A percentile compares a stretch with the other conserved stretches of the same genome.
These are phyloP conservation scores for Artibeus jamaicensis DNA, from an alignment of 2,797 vertebrate species.

Conservation along the genomic window DNA sequence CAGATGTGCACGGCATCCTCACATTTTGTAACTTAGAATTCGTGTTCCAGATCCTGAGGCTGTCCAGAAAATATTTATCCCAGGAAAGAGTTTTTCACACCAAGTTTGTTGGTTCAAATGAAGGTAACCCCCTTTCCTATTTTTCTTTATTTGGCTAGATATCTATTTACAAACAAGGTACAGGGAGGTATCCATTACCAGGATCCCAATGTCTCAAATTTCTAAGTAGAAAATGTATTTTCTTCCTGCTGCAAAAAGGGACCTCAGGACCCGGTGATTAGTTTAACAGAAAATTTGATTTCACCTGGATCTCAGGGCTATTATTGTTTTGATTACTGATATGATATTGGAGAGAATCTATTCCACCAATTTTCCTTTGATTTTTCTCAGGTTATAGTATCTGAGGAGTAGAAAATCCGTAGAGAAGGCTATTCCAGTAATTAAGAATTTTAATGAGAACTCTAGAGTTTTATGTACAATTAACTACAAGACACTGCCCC, in stretches of 20 bases:
- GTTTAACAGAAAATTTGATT: background rate
- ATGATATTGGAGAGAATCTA: background rate
- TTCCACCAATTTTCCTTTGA: background rate
- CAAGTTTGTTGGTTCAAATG: conserved; percentile 1
- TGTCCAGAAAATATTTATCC: background rate
- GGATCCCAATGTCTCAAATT: background rate
- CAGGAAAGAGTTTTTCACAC: background rate
- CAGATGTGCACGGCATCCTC: background rate
- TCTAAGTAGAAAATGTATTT: background rate
- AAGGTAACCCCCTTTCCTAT: background rate
- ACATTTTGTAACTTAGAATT: background rate
- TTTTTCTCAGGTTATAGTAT: background rate
- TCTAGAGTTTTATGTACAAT: background rate
- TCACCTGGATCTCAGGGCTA: background rate
- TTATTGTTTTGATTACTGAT: background rate
- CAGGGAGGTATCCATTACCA: background rate
- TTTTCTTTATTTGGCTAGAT: background rate
- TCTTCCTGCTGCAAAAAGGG: background rate
- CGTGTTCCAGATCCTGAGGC: background rate
- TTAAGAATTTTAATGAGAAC: background rate
- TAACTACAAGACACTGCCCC: background rate
- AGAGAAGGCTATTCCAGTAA: background rate
- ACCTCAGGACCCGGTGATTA: background rate
- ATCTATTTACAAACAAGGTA: background rate
- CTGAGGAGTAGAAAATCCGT: background rate